Conservation (phyloP, 2,888 invertebrate genomes). For the Rhaphigaster nebulosa region DNA sequence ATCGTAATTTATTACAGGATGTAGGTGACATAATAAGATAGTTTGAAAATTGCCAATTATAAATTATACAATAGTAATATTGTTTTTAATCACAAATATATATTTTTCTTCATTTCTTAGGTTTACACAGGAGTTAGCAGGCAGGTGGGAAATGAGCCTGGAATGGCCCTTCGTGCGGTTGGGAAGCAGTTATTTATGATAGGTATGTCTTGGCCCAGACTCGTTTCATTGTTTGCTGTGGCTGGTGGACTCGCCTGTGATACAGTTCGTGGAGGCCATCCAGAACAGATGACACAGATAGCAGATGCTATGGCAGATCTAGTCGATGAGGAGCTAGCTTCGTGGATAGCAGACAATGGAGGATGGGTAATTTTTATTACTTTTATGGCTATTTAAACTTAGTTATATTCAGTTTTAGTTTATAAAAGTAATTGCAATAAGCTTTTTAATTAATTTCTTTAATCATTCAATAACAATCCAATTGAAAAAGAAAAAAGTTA, state of each 20-base stretch:
- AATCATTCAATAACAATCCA: background rate
- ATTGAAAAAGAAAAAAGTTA: too few species aligned
- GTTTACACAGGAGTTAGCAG: slow-evolving; percentile 78
- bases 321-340: slow-evolving; percentile 77
- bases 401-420: background rate
- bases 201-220: slow-evolving; percentile 83
- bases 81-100: background rate
- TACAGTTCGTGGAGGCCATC: slow-evolving; percentile 80
- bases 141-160: slow-evolving; percentile 76
- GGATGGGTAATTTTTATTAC: slow-evolving; percentile 79
- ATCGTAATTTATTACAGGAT: too few species aligned
- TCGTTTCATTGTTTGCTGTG: slow-evolving; percentile 84
- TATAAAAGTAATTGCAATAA: too few species aligned
- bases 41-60: too few species aligned
- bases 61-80: too few species aligned
- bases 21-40: too few species aligned
- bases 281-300: slow-evolving; percentile 82
- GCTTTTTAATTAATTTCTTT: background rate
- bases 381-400: background rate
- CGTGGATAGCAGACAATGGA: slow-evolving; percentile 87
- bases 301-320: slow-evolving; percentile 84
- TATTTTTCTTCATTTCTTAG: background rate
- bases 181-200: slow-evolving; percentile 69
- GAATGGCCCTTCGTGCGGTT: slow-evolving; percentile 77
- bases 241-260: slow-evolving; percentile 85